Conservation (phyloP, 2,888 invertebrate species). For the Oscheius sp. region DNA sequence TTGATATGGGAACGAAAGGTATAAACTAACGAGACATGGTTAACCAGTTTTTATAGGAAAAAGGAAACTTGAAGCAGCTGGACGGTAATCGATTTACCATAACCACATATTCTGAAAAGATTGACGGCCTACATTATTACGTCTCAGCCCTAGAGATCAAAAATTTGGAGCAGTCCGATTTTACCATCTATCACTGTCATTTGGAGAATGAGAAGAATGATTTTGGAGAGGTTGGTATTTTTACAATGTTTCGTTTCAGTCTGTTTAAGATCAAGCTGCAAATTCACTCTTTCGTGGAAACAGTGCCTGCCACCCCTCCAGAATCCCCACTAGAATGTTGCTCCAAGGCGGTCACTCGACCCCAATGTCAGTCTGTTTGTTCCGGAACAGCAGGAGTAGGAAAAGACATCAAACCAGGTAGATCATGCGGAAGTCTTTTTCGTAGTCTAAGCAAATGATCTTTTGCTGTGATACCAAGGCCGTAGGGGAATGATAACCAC, state of each 20-base stretch:
- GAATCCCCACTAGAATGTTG: constrained; percentile 54
- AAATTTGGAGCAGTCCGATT: constrained; percentile 37
- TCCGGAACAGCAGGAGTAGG: constrained; percentile 1
- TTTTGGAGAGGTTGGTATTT: constrained; percentile 34
- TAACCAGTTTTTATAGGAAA: constrained; percentile 19
- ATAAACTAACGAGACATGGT: background rate
- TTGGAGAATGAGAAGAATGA: constrained; percentile 41
- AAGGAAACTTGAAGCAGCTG: constrained; percentile 1
- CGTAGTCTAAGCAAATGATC: constrained; percentile 4
- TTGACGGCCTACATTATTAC: constrained; percentile 19
- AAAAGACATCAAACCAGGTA: constrained; percentile 39
- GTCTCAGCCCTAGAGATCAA: constrained; percentile 44
- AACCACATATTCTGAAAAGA: constrained; percentile 13
- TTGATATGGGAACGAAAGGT: constrained; percentile 48
- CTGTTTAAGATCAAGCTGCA: constrained; percentile 11
- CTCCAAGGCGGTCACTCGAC: constrained; percentile 18
- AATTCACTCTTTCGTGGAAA: constrained; percentile 6
- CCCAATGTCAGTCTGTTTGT: constrained; percentile 45
- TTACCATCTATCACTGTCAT: constrained; percentile 42
- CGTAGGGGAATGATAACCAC: background rate
- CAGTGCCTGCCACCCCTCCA: constrained; percentile 40
- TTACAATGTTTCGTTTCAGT: background rate
- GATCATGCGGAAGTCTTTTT: background rate
- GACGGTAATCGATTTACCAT: background rate
- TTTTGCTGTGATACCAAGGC: constrained; percentile 18